Evolutionary conservation across 2,888 invertebrate genomes (phyloP).

Genomic region (Athalia cordata): DNA sequence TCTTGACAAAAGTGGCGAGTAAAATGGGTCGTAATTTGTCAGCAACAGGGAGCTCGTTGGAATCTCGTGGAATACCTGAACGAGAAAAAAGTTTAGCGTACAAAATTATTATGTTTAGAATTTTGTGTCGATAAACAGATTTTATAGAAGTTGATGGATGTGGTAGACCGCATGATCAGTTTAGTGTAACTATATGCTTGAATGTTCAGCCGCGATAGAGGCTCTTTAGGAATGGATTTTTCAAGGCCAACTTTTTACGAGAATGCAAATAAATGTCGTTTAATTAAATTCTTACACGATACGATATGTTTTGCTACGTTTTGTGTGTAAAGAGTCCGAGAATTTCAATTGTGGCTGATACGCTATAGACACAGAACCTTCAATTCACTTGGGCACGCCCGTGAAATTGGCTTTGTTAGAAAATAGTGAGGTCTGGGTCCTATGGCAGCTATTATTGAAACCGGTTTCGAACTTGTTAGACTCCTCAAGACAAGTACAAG

Average conservation of each 20-base stretch:
- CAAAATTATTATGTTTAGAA: no score
- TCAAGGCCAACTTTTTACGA: not conserved
- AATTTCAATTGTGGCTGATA: not conserved
- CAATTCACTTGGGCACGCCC: not conserved
- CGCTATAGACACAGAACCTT: not conserved
- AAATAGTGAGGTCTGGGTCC: slow-evolving; percentile 9
- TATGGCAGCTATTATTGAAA: not conserved
- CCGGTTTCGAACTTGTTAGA: slow-evolving; percentile 17
- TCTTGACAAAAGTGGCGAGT: slow-evolving; percentile 89
- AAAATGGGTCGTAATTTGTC: slow-evolving; percentile 93
- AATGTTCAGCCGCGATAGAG: not conserved
- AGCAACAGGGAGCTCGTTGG: slow-evolving; percentile 88
- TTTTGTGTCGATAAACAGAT: no score
- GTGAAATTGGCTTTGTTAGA: slow-evolving; percentile 24
- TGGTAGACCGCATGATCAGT: no score
- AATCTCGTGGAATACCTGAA: slow-evolving; percentile 88
- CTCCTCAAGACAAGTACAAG: not conserved
- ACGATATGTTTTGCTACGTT: not conserved
- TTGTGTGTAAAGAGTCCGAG: not conserved
- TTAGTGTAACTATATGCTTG: no score
- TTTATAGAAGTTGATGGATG: no score
- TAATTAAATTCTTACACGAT: slow-evolving; percentile 2
- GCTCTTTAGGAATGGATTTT: not conserved
- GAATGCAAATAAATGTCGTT: not conserved
- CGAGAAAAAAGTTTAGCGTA: not conserved